These are phyloP conservation scores for Pampusana beccarii DNA, from an alignment of 2,113 vertebrate species.

Conservation along the genomic window DNA sequence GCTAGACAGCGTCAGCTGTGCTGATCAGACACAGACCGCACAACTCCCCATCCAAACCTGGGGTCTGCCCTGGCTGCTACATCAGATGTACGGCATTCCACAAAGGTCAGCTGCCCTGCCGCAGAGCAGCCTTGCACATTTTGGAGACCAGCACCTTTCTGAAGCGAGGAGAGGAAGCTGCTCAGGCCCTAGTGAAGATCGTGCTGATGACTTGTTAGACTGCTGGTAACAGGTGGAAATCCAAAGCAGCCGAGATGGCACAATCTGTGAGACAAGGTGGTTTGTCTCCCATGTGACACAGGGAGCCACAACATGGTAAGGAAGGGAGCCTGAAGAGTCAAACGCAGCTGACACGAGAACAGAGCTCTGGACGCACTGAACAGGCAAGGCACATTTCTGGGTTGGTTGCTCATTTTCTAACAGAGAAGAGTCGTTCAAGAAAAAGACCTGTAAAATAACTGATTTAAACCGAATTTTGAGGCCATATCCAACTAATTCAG, in stretches of 20 bases:
- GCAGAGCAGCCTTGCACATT: not conserved
- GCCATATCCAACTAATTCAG: not conserved
- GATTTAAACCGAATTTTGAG: not conserved
- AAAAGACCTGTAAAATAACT: not conserved
- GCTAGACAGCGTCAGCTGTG: not conserved
- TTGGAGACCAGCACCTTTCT: not conserved
- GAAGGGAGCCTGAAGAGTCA: not conserved
- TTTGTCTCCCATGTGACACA: not conserved
- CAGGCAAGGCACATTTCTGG: not conserved
- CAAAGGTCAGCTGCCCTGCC: not conserved
- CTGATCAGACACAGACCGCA: not conserved
- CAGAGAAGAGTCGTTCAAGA: not conserved
- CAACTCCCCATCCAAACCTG: not conserved
- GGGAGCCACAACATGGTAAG: not conserved
- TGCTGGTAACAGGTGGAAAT: not conserved
- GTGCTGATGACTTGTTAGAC: not conserved
- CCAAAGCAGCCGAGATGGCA: not conserved
- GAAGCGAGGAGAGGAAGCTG: not conserved
- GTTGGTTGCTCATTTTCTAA: not conserved
- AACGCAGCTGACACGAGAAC: not conserved
- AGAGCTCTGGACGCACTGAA: not conserved
- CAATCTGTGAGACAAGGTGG: not conserved
- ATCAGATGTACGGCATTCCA: rapidly evolving
- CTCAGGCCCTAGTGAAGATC: not conserved
- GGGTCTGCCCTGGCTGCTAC: not conserved